Conservation (phyloP, 2,113 vertebrate species). For the Pluvialis apricaria region DNA sequence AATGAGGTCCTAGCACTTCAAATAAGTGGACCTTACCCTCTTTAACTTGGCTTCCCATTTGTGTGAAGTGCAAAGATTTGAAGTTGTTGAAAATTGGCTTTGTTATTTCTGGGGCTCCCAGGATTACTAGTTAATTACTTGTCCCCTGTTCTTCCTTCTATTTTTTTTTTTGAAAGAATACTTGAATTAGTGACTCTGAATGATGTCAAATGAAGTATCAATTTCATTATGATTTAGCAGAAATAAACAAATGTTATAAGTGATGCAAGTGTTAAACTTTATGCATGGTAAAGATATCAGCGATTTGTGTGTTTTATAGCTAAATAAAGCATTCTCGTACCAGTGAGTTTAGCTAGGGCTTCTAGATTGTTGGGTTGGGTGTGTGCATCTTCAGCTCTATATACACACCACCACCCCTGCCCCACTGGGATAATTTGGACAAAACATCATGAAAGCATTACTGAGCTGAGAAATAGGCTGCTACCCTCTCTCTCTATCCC, state of each 20-base stretch:
- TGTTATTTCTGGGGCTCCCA: background rate
- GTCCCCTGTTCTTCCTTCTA: background rate
- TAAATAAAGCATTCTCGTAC: background rate
- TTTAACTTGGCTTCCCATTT: background rate
- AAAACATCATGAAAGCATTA: background rate
- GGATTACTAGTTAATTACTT: background rate
- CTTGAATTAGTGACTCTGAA: background rate
- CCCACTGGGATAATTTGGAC: background rate
- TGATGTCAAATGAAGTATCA: background rate
- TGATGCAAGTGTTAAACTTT: background rate
- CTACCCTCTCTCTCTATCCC: background rate
- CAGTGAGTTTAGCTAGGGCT: background rate
- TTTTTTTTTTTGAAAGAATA: background rate
- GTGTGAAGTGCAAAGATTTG: background rate
- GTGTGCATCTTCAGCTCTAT: background rate
- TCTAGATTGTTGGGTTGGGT: background rate
- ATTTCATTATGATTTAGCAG: background rate
- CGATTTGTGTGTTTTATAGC: background rate
- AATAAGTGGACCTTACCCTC: background rate
- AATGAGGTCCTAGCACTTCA: background rate
- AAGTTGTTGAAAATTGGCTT: background rate
- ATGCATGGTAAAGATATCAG: background rate
- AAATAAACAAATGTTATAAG: background rate
- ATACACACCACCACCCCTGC: background rate
- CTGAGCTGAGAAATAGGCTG: background rate